phyloP scores from a whole-genome alignment of 2,113 vertebrate genomes.

The Argyrosomus japonicus region DNA sequence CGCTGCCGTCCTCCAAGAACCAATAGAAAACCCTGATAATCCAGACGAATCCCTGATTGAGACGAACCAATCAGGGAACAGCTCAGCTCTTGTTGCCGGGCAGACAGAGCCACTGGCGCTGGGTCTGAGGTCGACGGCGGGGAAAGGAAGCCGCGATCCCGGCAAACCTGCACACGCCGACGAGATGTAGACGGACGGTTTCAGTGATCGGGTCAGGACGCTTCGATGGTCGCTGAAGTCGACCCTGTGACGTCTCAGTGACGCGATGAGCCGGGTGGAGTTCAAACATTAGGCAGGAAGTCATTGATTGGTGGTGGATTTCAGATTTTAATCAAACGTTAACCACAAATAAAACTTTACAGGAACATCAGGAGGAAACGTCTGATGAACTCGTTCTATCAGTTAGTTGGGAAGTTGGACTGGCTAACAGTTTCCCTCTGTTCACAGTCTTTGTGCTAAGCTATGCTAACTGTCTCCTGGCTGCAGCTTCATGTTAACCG shows the following conservation, averaged over 20 bases:
- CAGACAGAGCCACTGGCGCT: conserved; percentile 5
- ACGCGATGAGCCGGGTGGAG: not conserved
- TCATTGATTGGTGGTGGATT: not conserved
- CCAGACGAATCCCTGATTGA: no score
- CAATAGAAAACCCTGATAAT: conserved; percentile 8
- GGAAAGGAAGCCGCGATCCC: conserved; percentile 3
- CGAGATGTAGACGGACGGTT: conserved; percentile 85
- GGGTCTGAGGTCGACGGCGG: not conserved
- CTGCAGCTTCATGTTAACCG: no score
- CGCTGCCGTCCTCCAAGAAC: not conserved
- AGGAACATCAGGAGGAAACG: no score
- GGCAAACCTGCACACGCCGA: conserved; percentile 81
- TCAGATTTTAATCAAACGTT: not conserved
- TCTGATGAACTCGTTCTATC: no score
- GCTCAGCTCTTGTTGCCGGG: not conserved
- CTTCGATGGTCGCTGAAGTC: not conserved
- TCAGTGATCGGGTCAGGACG: not conserved
- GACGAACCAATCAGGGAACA: conserved; percentile 36
- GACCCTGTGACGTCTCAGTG: not conserved
- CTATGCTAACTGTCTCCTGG: not conserved
- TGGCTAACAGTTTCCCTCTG: no score
- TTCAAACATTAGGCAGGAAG: not conserved
- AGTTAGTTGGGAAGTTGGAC: no score
- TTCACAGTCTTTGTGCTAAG: not conserved
- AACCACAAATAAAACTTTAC: no score